Evolutionary conservation across 2,888 invertebrate species (phyloP).

Genomic region (Agrotis segetum): DNA sequence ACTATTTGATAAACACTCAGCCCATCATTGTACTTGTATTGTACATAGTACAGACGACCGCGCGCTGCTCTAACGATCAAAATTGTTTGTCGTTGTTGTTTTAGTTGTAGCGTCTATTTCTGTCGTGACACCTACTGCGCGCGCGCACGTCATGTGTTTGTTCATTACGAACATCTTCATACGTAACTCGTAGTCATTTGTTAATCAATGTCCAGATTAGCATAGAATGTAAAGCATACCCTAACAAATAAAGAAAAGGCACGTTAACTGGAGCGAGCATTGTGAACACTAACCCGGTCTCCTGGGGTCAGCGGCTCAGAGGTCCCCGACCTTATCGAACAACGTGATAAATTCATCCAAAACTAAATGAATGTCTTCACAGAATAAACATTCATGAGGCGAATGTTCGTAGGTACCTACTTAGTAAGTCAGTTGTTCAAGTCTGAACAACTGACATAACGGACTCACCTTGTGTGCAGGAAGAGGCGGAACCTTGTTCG

Average conservation of each 20-base stretch:
- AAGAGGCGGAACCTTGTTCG: conserved; percentile 51
- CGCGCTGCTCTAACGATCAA: conserved; percentile 33
- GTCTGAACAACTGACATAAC: conserved; percentile 26
- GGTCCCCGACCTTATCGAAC: conserved; percentile 19
- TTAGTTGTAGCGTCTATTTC: conserved; percentile 29
- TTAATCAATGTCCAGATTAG: conserved; percentile 6
- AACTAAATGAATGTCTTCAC: neutral
- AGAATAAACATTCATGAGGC: neutral
- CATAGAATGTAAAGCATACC: conserved; percentile 2
- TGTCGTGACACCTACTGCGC: conserved; percentile 2
- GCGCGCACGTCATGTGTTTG: conserved; percentile 24
- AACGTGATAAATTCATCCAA: conserved; percentile 14
- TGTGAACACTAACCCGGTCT: neutral
- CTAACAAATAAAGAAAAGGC: conserved; percentile 10
- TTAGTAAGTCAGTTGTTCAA: neutral
- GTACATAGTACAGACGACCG: conserved; percentile 27
- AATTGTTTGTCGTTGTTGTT: conserved; percentile 49
- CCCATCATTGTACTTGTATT: conserved; percentile 38
- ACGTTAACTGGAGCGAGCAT: conserved; percentile 6
- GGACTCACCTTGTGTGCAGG: conserved; percentile 44
- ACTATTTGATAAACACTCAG: conserved; percentile 57
- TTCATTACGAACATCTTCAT: conserved; percentile 2
- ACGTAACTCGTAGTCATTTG: neutral
- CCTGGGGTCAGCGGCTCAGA: conserved; percentile 13
- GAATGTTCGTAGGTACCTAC: neutral